Evolutionary conservation across 2,797 vertebrate genomes (phyloP).

Genomic region (Darevskia nairensis): DNA sequence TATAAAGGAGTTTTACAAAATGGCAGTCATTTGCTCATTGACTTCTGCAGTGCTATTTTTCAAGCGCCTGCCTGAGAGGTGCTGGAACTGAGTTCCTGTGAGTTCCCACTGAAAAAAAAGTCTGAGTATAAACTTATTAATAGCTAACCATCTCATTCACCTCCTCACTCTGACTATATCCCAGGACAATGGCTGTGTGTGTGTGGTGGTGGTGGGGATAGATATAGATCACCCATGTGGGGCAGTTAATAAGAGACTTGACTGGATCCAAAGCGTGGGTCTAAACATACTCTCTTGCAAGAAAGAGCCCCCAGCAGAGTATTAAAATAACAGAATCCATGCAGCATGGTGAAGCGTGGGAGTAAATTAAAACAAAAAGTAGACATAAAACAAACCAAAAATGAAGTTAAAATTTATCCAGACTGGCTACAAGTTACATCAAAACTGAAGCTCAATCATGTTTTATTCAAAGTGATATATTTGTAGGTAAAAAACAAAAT

Average conservation of each 20-base stretch:
- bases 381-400: not conserved
- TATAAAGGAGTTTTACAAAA: not conserved
- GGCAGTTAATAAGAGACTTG: too few species aligned
- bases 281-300: too few species aligned
- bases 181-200: not conserved
- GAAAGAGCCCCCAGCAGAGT: too few species aligned
- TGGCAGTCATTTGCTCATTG: not conserved
- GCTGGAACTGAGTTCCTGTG: too few species aligned
- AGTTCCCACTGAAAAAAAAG: too few species aligned
- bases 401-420: not conserved
- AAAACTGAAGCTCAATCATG: not conserved
- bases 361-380: not conserved
- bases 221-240: too few species aligned
- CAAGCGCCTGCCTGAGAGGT: too few species aligned
- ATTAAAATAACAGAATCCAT: too few species aligned
- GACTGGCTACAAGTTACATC: not conserved
- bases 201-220: too few species aligned
- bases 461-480: not conserved
- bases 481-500: not conserved
- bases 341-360: too few species aligned
- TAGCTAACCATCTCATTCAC: fast-evolving
- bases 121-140: fast-evolving
- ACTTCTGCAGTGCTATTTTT: not conserved
- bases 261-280: too few species aligned
- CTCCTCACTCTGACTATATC: not conserved